phyloP scores from a whole-genome alignment of 2,888 invertebrate genomes.

The Cataglyphis rosenhaueri region DNA sequence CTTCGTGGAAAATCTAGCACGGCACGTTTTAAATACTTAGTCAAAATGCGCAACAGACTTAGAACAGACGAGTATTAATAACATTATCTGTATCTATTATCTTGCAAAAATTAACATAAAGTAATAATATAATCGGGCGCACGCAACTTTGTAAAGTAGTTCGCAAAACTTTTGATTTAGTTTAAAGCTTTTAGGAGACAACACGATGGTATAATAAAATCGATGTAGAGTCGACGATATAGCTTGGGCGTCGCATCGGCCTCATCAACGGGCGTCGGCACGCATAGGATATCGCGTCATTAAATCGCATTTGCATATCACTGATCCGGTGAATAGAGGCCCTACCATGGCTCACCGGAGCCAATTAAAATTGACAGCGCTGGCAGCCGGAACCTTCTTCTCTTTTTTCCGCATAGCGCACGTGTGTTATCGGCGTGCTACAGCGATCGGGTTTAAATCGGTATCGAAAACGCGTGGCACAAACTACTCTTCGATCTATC shows the following conservation, averaged over 20 bases:
- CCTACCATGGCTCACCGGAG: slow-evolving; percentile 78
- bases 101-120: neutral
- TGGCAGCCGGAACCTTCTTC: slow-evolving; percentile 66
- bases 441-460: slow-evolving; percentile 70
- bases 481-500: slow-evolving; percentile 59
- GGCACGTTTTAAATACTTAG: neutral
- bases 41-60: neutral
- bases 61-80: neutral
- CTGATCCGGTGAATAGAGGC: slow-evolving; percentile 80
- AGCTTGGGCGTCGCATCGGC: slow-evolving; percentile 62
- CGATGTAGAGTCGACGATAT: slow-evolving; percentile 21
- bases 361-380: slow-evolving; percentile 82
- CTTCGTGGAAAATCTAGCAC: neutral
- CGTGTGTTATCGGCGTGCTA: slow-evolving; percentile 76
- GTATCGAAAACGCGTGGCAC: slow-evolving; percentile 67
- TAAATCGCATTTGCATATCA: slow-evolving; percentile 84
- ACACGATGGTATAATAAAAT: slow-evolving; percentile 37
- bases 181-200: neutral
- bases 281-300: slow-evolving; percentile 81
- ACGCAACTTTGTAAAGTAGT: slow-evolving; percentile 15
- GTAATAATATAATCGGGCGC: neutral
- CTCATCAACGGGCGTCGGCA: slow-evolving; percentile 76
- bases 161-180: slow-evolving; percentile 18
- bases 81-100: neutral
- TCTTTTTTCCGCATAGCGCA: slow-evolving; percentile 51